Conservation (phyloP, 2,113 vertebrate genomes). For the Lepus timidus region DNA sequence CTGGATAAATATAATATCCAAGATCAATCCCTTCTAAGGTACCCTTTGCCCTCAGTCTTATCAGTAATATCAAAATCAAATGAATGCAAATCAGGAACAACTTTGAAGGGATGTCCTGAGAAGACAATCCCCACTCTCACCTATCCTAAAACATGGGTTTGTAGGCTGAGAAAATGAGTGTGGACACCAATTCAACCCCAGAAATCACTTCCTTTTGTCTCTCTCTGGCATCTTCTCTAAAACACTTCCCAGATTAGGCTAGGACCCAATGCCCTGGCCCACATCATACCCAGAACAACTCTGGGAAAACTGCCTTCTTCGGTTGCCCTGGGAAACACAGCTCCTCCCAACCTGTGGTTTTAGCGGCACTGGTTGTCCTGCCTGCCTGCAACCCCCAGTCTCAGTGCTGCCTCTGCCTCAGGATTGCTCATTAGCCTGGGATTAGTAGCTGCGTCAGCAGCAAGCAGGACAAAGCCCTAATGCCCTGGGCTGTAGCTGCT, state of each 20-base stretch:
- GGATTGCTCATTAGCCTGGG: conserved; percentile 73
- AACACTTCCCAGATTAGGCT: accelerated
- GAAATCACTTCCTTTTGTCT: not conserved
- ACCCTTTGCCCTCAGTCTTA: not conserved
- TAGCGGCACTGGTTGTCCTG: not conserved
- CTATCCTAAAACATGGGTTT: not conserved
- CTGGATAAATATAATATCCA: not conserved
- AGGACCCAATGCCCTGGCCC: not conserved
- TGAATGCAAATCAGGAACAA: conserved; percentile 36
- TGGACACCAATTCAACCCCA: not conserved
- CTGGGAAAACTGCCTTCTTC: not conserved
- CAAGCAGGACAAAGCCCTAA: not conserved
- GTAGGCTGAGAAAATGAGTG: not conserved
- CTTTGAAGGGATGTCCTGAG: not conserved
- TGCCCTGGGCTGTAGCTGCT: conserved; percentile 51
- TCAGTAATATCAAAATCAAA: conserved; percentile 43
- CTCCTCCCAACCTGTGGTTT: not conserved
- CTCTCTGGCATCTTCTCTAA: not conserved
- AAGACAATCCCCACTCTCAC: not conserved
- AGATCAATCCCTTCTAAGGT: not conserved
- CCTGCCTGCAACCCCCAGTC: not conserved
- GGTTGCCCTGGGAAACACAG: not conserved
- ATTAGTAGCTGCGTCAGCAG: conserved; percentile 69
- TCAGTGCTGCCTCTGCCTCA: not conserved
- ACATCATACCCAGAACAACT: not conserved